A percentile compares a stretch with the other conserved stretches of the same genome.
Evolutionary conservation across 2,888 invertebrate species (phyloP).

Genomic region (Parnassius apollo): DNA sequence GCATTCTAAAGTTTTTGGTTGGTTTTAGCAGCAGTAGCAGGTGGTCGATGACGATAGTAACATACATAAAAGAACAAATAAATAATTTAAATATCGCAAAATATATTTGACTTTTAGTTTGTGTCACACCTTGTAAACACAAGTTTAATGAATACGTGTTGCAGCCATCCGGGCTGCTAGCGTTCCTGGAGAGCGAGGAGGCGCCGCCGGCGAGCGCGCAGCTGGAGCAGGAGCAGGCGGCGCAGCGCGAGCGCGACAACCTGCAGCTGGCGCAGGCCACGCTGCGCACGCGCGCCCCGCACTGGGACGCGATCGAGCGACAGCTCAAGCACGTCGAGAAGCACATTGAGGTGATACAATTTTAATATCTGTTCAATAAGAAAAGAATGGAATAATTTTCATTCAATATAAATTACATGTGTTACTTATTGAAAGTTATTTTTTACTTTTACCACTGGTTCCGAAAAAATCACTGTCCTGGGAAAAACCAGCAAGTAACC

Average conservation of each 20-base stretch:
- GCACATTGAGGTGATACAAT: constrained; percentile 84
- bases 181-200: constrained; percentile 93
- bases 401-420: too few species aligned
- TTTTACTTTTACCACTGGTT: too few species aligned
- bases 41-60: too few species aligned
- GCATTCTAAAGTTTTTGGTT: too few species aligned
- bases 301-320: constrained; percentile 86
- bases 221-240: constrained; percentile 84
- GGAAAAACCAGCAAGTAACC: too few species aligned
- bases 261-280: constrained; percentile 95
- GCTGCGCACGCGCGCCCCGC: constrained; percentile 85
- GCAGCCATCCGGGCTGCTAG: constrained; percentile 95
- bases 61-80: too few species aligned
- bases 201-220: constrained; percentile 87
- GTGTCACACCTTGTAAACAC: too few species aligned
- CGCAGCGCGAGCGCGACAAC: constrained; percentile 95
- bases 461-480: too few species aligned
- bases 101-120: too few species aligned
- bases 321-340: constrained; percentile 90
- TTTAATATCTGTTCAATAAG: not conserved
- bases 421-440: too few species aligned
- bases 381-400: not conserved
- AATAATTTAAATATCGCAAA: too few species aligned
- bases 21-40: too few species aligned
- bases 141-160: not conserved